These are phyloP conservation scores for Tetramorium simillimum DNA, from an alignment of 1,140 invertebrate genomes.

Conservation along the genomic window DNA sequence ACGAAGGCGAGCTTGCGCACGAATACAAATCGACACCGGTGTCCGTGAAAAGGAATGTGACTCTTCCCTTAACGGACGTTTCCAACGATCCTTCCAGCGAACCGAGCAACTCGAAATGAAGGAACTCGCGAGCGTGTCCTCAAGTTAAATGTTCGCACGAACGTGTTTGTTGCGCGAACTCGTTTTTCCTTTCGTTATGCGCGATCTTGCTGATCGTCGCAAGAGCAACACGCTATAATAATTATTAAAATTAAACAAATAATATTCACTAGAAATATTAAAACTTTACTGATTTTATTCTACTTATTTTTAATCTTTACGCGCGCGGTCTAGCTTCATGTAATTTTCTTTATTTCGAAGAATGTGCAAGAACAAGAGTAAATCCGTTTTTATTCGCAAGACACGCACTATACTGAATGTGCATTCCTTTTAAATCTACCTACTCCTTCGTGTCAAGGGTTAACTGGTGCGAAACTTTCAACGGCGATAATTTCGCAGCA, in stretches of 20 bases:
- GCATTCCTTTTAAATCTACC: constrained; percentile 29
- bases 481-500: constrained; percentile 48
- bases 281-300: neutral
- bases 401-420: neutral
- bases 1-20: constrained; percentile 48
- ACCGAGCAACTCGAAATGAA: constrained; percentile 45
- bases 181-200: constrained; percentile 55
- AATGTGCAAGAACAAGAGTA: neutral
- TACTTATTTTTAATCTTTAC: neutral
- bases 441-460: constrained; percentile 41
- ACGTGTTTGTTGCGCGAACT: constrained; percentile 18
- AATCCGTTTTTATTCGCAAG: neutral
- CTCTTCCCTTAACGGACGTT: constrained; percentile 70
- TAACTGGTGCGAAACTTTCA: constrained; percentile 37
- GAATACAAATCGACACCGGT: constrained; percentile 9
- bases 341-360: neutral
- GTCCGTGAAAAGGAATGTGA: constrained; percentile 64
- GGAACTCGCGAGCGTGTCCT: constrained; percentile 10
- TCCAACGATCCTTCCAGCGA: constrained; percentile 59
- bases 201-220: constrained; percentile 30
- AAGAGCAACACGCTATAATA: neutral
- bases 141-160: neutral
- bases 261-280: neutral
- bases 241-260: constrained; percentile 20
- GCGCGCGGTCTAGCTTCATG: neutral